A percentile compares a stretch with the other conserved stretches of the same genome.
phyloP scores from a whole-genome alignment of 2,888 invertebrate genomes.

The Cetonia aurata region DNA sequence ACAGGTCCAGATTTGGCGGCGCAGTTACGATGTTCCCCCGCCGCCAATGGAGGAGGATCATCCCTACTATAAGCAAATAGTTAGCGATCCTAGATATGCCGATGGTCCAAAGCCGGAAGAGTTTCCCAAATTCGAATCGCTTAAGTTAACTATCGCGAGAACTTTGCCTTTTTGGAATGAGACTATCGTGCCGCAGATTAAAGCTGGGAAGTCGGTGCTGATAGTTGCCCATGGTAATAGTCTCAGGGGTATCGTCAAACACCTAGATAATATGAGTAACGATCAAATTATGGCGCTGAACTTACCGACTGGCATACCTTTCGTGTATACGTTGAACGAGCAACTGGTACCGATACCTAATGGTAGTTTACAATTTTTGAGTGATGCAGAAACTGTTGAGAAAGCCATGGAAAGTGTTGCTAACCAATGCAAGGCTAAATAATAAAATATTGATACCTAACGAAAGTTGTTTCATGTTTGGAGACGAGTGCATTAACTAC shows the following conservation, averaged over 20 bases:
- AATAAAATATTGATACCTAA: constrained; percentile 49
- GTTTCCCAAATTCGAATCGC: constrained; percentile 88
- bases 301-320: constrained; percentile 85
- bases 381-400: constrained; percentile 82
- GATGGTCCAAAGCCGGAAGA: constrained; percentile 79
- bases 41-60: constrained; percentile 86
- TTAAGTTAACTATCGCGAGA: constrained; percentile 86
- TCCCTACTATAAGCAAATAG: constrained; percentile 82
- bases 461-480: no score
- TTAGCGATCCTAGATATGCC: constrained; percentile 80
- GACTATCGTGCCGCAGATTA: constrained; percentile 87
- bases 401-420: constrained; percentile 83
- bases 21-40: constrained; percentile 88
- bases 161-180: constrained; percentile 93
- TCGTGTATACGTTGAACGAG: constrained; percentile 82
- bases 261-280: constrained; percentile 81
- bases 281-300: constrained; percentile 81
- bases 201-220: constrained; percentile 83
- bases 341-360: constrained; percentile 74
- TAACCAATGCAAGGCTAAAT: constrained; percentile 83
- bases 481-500: no score
- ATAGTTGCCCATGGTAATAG: constrained; percentile 93
- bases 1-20: constrained; percentile 79
- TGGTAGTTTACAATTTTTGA: constrained; percentile 80
- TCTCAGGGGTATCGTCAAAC: constrained; percentile 88